Conservation (phyloP, 1,140 invertebrate genomes). For the Bemisia tabaci region DNA sequence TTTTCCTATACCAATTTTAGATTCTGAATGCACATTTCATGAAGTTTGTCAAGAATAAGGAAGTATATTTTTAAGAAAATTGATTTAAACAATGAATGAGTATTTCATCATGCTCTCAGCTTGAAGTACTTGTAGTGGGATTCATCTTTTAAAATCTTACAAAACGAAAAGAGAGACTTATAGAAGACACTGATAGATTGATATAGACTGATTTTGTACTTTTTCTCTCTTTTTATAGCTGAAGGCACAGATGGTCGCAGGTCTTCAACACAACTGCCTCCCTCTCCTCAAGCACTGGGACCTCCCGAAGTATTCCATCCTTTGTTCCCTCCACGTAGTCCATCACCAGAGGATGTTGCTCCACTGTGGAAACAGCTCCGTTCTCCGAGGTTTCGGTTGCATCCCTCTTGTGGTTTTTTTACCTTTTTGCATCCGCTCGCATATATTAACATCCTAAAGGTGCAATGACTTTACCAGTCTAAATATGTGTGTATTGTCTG, state of each 20-base stretch:
- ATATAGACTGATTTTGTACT: no score
- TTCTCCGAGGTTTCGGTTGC: background rate
- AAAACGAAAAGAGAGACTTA: constrained; percentile 1
- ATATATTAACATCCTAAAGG: background rate
- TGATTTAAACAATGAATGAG: no score
- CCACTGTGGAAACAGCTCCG: constrained; percentile 32
- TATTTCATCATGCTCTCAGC: no score
- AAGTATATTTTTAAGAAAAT: no score
- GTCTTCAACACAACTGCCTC: background rate
- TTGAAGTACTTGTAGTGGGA: no score
- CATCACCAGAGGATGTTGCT: constrained; percentile 36
- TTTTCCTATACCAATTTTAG: no score
- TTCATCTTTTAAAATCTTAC: no score
- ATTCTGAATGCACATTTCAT: no score
- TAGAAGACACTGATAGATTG: no score
- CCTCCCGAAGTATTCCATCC: background rate
- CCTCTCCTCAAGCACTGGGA: background rate
- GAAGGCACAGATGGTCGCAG: background rate
- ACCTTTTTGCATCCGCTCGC: background rate
- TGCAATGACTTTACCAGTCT: no score
- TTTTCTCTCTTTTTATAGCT: background rate
- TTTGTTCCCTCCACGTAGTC: constrained; percentile 19
- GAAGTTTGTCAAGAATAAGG: no score
- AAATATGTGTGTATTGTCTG: no score
- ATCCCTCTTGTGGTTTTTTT: background rate